Percentiles rank a stretch among this genome's conserved stretches.
These are phyloP conservation scores for Nymphalis urticae DNA, from an alignment of 2,888 invertebrate species.

Conservation along the genomic window DNA sequence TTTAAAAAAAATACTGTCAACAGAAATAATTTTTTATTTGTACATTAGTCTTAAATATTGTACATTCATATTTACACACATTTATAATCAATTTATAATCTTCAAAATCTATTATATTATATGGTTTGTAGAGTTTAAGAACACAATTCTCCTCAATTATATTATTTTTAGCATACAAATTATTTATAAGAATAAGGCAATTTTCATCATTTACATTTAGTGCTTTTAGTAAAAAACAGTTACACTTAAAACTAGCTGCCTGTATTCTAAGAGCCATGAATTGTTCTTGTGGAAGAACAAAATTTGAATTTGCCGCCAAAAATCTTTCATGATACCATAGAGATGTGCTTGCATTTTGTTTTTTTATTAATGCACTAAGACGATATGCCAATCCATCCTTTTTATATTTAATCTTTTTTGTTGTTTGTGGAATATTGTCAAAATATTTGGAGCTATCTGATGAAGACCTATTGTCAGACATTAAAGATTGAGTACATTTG, in stretches of 20 bases:
- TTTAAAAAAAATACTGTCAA: too few relatives aligned
- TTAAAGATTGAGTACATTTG: conserved; percentile 24
- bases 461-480: conserved; percentile 31
- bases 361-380: conserved; percentile 67
- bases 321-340: conserved; percentile 81
- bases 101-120: conserved; percentile 48
- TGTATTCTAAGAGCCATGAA: conserved; percentile 54
- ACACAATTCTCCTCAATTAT: conserved; percentile 48
- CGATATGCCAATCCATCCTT: conserved; percentile 73
- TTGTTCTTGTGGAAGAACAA: conserved; percentile 64
- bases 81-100: conserved; percentile 59
- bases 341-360: conserved; percentile 68
- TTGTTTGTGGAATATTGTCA: conserved; percentile 6
- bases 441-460: not conserved
- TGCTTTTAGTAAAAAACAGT: conserved; percentile 57
- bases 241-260: conserved; percentile 59
- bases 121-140: conserved; percentile 66
- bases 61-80: conserved; percentile 69
- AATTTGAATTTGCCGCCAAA: conserved; percentile 69
- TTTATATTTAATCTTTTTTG: conserved; percentile 65
- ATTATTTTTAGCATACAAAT: conserved; percentile 49
- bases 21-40: not conserved
- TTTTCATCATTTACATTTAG: conserved; percentile 49
- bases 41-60: conserved; percentile 19
- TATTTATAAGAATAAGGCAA: conserved; percentile 61